These are phyloP conservation scores for Morpho deidamia DNA, from an alignment of 2,888 invertebrate genomes.

Conservation along the genomic window DNA sequence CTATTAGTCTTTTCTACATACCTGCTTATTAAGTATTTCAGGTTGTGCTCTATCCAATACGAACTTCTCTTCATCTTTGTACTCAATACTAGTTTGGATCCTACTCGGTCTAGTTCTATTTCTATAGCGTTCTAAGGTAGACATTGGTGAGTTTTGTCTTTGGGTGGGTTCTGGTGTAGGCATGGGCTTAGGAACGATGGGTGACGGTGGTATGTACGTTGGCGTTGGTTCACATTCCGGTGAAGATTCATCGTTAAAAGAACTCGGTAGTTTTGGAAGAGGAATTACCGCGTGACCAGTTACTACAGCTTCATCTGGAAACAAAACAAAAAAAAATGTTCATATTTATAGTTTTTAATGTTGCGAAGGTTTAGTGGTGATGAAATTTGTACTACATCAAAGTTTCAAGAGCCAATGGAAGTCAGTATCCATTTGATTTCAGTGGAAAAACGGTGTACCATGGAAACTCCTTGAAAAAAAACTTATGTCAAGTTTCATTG, in stretches of 20 bases:
- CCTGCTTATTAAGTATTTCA: constrained; percentile 75
- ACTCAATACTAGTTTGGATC: constrained; percentile 53
- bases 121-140: constrained; percentile 68
- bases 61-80: constrained; percentile 81
- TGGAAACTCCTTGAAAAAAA: too few species aligned
- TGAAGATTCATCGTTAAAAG: constrained; percentile 58
- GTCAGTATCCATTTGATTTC: too few species aligned
- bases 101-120: constrained; percentile 58
- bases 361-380: too few species aligned
- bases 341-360: too few species aligned
- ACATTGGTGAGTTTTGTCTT: constrained; percentile 57
- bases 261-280: constrained; percentile 80
- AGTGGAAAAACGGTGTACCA: too few species aligned
- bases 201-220: constrained; percentile 55
- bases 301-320: constrained; percentile 78
- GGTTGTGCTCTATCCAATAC: constrained; percentile 82
- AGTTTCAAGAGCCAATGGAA: too few species aligned
- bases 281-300: constrained; percentile 82
- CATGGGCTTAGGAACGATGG: constrained; percentile 48
- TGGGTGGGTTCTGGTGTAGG: constrained; percentile 37
- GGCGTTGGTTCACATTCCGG: constrained; percentile 58
- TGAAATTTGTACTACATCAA: too few species aligned
- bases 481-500: too few species aligned
- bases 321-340: too few species aligned
- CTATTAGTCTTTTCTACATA: constrained; percentile 27